Base-by-base conservation (phyloP, 1,140 invertebrate genomes). In the Drosophila orosa region DNA sequence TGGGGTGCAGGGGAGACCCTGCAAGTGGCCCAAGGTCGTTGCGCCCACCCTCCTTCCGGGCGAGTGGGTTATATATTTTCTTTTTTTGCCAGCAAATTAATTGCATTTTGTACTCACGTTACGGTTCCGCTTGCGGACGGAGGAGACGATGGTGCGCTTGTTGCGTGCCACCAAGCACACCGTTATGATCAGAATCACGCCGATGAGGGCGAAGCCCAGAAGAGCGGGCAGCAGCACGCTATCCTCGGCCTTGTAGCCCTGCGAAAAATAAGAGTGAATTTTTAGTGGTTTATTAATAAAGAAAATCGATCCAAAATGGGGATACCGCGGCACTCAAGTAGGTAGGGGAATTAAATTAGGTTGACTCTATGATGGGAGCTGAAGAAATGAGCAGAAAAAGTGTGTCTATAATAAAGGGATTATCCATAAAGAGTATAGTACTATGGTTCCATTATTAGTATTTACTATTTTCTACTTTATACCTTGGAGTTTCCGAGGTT, bases 171-270 rank as follows among this genome's bases (percentile, higher is more conserved):
- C 86, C 59, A 92, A 55, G 74, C 91, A 92, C 42, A 92, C 80
- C 33, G 91, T 87, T 69, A 90, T 90, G 61, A 92, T 90, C 76
- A 92, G 56, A 76, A 92, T 92, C 76, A 92, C 84, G 56, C 90
- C 91, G 80, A 91, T 91, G 62, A 92, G 80, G 62, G 91, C 89
- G 61, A 91, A 91, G 39, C 91, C 91, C 39, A 92, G 66, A 17
- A 92, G 59, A 10, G 91, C 91, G 50, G 91, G 91, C 56, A 92
- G 42, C 59, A 92, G 60, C 76, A 92, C 86, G 80, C 91, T 92
- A 80, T 92, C 91, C 80, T 91, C 91, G 47, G 84, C 74, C 80
- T 92, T 92, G 79, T 91, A 91, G 37, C 91, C 91, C 91, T 92
- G 45, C 45, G 25, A 60, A 55, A 37, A 19, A 22, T 40, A 37